These are phyloP conservation scores for Biston stratarius DNA, from an alignment of 2,888 invertebrate genomes.

Conservation along the genomic window DNA sequence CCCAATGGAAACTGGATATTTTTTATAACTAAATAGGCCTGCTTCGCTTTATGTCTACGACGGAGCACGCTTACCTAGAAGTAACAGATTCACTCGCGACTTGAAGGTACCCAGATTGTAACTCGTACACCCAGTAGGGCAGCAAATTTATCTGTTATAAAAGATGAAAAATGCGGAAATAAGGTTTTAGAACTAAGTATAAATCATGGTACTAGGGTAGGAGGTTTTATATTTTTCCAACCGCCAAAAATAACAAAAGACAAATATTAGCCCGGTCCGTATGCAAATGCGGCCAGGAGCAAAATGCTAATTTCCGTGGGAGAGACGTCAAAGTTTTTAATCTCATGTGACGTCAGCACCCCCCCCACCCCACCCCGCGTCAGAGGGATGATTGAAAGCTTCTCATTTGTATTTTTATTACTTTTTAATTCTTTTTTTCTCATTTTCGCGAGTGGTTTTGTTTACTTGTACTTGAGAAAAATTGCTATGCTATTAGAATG, in stretches of 20 bases:
- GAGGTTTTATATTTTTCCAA: too few species aligned
- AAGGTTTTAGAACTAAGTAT: too few species aligned
- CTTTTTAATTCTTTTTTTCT: conserved; percentile 82
- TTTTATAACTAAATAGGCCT: too few species aligned
- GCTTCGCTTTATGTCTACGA: too few species aligned
- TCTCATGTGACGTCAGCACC: conserved; percentile 82
- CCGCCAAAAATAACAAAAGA: conserved; percentile 54
- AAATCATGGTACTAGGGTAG: too few species aligned
- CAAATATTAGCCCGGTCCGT: conserved; percentile 68
- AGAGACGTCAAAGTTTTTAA: conserved; percentile 85
- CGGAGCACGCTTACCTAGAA: too few species aligned
- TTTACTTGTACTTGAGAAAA: conserved; percentile 20
- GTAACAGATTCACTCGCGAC: too few species aligned
- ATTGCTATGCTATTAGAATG: not conserved
- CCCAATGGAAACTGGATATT: too few species aligned
- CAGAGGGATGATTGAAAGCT: conserved; percentile 83
- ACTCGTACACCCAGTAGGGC: too few species aligned
- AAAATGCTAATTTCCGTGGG: conserved; percentile 85
- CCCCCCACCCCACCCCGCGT: conserved; percentile 59
- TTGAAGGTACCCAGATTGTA: too few species aligned
- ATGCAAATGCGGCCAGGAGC: conserved; percentile 78
- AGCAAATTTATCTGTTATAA: too few species aligned
- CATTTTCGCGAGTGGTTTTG: conserved; percentile 74
- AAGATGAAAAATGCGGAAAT: conserved; percentile 33
- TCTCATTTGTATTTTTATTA: conserved; percentile 86